Conservation (phyloP, 1,140 invertebrate species). For the Drosophila mojavensis region DNA sequence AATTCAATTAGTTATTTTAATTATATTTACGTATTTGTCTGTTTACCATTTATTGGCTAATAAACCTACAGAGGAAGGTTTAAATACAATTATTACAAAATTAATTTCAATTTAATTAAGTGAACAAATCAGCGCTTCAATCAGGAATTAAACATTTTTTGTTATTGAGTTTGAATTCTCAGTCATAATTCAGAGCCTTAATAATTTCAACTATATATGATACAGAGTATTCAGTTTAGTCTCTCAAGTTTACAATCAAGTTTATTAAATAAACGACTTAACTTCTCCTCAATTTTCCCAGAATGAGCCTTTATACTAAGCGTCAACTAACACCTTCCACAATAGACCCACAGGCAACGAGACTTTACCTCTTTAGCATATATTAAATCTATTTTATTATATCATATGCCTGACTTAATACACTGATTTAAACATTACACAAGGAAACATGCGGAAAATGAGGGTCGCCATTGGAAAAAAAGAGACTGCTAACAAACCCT, state of each 20-base stretch:
- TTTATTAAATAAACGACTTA: too few relatives aligned
- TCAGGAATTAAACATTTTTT: too few relatives aligned
- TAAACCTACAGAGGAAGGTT: conserved; percentile 1
- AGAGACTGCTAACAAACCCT: conserved; percentile 57
- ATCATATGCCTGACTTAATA: conserved; percentile 63
- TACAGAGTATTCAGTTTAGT: too few relatives aligned
- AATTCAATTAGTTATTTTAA: conserved; percentile 72
- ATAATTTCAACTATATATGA: too few relatives aligned
- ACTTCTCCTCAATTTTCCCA: too few relatives aligned
- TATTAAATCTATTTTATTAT: conserved; percentile 31
- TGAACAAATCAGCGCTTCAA: not conserved
- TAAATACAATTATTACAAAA: not conserved
- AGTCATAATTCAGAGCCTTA: too few relatives aligned
- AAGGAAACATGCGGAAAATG: conserved; percentile 36
- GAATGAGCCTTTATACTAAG: too few relatives aligned
- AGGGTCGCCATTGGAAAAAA: conserved; percentile 54
- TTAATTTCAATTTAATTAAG: not conserved
- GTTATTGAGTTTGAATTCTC: too few relatives aligned
- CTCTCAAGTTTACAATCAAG: too few relatives aligned
- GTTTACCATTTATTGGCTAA: conserved; percentile 17
- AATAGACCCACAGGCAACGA: not conserved
- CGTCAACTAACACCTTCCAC: too few relatives aligned
- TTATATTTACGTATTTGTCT: conserved; percentile 37
- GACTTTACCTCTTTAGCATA: not conserved
- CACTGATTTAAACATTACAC: conserved; percentile 63